Evolutionary conservation across 2,113 vertebrate genomes (phyloP), one percentile per base, ranked within the genome.

Genomic region (Mesoclemmys tuberculata): DNA sequence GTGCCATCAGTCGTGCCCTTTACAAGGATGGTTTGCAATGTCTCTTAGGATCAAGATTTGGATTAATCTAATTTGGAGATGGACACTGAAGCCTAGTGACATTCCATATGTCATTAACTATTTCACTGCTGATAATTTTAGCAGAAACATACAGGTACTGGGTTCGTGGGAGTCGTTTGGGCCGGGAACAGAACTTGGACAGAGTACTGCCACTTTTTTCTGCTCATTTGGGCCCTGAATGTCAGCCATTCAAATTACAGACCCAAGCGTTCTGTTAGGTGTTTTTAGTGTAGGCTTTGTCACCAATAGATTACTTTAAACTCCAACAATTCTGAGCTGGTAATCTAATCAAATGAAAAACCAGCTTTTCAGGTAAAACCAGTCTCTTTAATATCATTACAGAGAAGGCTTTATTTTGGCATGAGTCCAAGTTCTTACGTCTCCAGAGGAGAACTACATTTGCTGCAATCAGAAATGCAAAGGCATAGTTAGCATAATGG

Each of bases 141-240:
- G 93, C 35, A 94, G 85, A 96, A 81, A 19, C 1, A 26, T 95
- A 92, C 84, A 92, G 87, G 88, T 91, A 77, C 86, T 90, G 93
- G 89, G 91, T 89, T 82, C 92, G 61, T 54, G 44, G 38, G 86
- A 90, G 83, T 29, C 93, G n/a, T 1, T 85, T 85, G 90, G 83
- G 46, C 90, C 90, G 46, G 61, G 51, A 80, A 91, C 90, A 84
- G 89, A 92, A 35, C 80, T 85, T 90, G 82, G 89, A 85, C 24
- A 85, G 35, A 6, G 1, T 51, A 38, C 22, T 94, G 35, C 26
- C 56, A 92, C 75, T 91, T 89, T 84, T 94, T 97, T 54, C 90
- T 84, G 46, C 16, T 48, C 82, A 90, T 13, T 31, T 85, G 93
- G 77, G 41, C 74, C 89, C 85, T 87, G 78, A 88, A 84, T 80